Conservation (phyloP, 2,113 vertebrate species). For the Cyanocitta stelleri region DNA sequence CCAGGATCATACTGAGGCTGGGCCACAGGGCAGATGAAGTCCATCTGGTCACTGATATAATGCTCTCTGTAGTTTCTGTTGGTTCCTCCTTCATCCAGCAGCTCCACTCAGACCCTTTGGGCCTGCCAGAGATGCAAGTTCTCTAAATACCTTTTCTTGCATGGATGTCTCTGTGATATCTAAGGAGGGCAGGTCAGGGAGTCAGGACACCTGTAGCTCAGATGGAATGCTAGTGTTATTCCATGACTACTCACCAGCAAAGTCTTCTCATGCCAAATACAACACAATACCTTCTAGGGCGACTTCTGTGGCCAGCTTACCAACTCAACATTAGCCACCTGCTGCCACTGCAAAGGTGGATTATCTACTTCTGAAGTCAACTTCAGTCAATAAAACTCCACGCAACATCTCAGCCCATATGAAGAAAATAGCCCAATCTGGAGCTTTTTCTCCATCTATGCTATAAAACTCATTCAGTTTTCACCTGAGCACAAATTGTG, state of each 20-base stretch:
- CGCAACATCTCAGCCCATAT: rapidly evolving
- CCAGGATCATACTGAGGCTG: neutral
- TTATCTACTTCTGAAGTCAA: neutral
- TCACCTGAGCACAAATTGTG: neutral
- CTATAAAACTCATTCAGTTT: neutral
- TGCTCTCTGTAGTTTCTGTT: neutral
- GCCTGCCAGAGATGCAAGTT: neutral
- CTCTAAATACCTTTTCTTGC: neutral
- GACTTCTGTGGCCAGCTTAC: neutral
- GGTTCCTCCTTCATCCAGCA: neutral
- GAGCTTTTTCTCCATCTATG: neutral
- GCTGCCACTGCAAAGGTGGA: neutral
- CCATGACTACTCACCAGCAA: neutral
- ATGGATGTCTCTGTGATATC: neutral
- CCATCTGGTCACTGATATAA: neutral
- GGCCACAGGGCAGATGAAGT: neutral
- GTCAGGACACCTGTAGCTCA: neutral
- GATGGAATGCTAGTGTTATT: neutral
- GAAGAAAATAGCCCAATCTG: neutral
- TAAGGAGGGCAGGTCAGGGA: neutral
- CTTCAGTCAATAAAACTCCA: neutral
- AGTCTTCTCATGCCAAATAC: neutral
- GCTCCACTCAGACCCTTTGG: neutral
- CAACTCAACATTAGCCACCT: neutral
- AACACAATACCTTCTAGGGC: neutral